Percentiles rank a stretch among this genome's conserved stretches.
Evolutionary conservation across 2,797 vertebrate species (phyloP).

Genomic region (Oreochromis grahami): DNA sequence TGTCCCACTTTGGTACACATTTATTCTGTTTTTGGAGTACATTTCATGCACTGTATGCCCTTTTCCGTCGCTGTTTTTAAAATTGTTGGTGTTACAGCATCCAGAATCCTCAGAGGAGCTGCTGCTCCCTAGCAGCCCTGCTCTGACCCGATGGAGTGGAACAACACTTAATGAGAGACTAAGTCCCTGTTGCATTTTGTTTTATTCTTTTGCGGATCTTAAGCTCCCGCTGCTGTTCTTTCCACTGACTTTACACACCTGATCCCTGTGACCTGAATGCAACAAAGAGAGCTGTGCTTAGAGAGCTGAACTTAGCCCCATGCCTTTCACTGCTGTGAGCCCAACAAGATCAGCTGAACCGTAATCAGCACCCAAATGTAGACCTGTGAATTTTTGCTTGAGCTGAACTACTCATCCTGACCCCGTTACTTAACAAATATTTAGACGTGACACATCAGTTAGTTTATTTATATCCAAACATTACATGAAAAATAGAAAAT

Average conservation of each 20-base stretch:
- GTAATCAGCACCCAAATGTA: conserved; percentile 43
- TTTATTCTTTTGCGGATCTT: conserved; percentile 26
- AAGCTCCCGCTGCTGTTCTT: conserved; percentile 42
- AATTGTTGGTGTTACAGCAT: background rate
- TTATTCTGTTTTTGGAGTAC: background rate
- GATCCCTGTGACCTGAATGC: conserved; percentile 46
- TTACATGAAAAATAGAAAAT: conserved; percentile 14
- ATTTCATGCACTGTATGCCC: background rate
- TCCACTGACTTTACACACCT: conserved; percentile 58
- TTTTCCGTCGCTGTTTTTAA: background rate
- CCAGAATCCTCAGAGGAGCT: background rate
- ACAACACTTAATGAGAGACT: conserved; percentile 47
- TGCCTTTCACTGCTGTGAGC: background rate
- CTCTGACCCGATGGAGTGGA: conserved; percentile 38
- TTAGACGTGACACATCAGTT: conserved; percentile 9
- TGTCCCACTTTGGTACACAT: background rate
- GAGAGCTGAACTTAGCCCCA: background rate
- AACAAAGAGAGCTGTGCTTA: conserved; percentile 6
- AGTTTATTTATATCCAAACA: conserved; percentile 32
- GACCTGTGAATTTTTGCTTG: conserved; percentile 35
- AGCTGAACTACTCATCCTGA: background rate
- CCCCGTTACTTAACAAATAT: conserved; percentile 12
- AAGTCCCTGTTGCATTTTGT: conserved; percentile 17
- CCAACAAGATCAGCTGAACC: conserved; percentile 19
- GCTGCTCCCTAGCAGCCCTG: background rate